A percentile compares a stretch with the other conserved stretches of the same genome.
Evolutionary conservation across 2,888 invertebrate species (phyloP).

Genomic region (Lithophane ornitopus): DNA sequence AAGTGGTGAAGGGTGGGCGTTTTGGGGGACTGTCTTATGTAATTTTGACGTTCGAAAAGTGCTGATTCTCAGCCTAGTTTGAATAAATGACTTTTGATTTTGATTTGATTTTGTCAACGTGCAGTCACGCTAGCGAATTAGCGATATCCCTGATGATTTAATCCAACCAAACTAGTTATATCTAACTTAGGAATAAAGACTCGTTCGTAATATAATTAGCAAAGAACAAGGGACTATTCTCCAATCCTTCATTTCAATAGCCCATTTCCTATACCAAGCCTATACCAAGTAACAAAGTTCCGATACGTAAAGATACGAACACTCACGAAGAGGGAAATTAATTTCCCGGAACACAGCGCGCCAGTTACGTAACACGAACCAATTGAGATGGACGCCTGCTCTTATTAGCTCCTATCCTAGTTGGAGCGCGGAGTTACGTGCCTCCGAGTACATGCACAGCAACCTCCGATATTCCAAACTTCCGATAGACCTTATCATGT

Average conservation of each 20-base stretch:
- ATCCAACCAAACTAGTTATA: constrained; percentile 13
- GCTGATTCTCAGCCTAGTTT: too few relatives aligned
- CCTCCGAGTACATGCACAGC: neutral
- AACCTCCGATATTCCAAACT: neutral
- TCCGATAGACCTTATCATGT: neutral
- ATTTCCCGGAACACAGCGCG: constrained; percentile 10
- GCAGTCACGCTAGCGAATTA: neutral
- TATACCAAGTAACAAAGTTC: neutral
- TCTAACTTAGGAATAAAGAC: constrained; percentile 1
- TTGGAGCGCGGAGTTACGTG: constrained; percentile 1
- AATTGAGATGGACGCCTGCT: constrained; percentile 44
- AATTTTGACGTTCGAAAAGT: too few relatives aligned
- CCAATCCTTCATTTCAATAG: neutral
- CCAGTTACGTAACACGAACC: constrained; percentile 23
- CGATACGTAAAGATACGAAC: neutral
- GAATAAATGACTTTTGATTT: too few relatives aligned
- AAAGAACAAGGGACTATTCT: neutral
- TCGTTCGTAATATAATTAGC: neutral
- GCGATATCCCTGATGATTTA: constrained; percentile 1
- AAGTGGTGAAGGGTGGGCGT: too few relatives aligned
- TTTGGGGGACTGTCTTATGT: too few relatives aligned
- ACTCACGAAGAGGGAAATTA: constrained; percentile 28
- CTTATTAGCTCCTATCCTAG: constrained; percentile 35
- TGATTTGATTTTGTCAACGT: too few relatives aligned
- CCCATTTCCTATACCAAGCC: constrained; percentile 6